Conservation (phyloP, 1,140 invertebrate species). For the Cryptotermes secundus region DNA sequence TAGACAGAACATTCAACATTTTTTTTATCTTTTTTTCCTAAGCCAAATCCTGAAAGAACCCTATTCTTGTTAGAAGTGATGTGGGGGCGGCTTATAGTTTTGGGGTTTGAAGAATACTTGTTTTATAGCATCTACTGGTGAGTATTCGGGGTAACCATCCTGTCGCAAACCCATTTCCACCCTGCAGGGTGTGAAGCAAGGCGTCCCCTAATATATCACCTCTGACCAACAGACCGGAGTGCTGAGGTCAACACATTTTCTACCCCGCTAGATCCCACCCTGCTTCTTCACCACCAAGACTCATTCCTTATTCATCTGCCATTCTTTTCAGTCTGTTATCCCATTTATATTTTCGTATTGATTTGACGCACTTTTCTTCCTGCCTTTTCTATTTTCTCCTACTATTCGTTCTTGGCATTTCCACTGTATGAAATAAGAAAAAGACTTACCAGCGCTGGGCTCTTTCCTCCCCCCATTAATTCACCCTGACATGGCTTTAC, state of each 20-base stretch:
- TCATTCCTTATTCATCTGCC: constrained; percentile 6
- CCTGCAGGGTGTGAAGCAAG: background rate
- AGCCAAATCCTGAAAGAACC: background rate
- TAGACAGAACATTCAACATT: background rate
- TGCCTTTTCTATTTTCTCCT: background rate
- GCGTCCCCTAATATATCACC: background rate
- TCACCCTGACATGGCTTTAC: background rate
- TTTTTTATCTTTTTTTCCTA: too few species aligned
- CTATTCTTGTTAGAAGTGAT: background rate
- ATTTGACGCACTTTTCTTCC: background rate
- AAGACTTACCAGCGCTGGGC: too few species aligned
- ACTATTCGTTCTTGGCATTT: background rate
- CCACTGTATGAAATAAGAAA: too few species aligned
- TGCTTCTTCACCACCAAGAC: background rate
- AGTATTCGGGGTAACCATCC: background rate
- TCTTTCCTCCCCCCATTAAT: background rate
- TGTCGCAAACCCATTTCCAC: too few species aligned
- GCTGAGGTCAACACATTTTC: background rate
- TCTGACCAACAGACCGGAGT: background rate
- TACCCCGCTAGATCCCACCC: background rate
- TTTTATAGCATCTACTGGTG: background rate
- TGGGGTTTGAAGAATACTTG: background rate
- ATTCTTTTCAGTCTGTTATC: background rate
- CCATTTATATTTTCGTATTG: constrained; percentile 14
- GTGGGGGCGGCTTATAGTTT: background rate